A percentile compares a stretch with the other conserved stretches of the same genome.
These are phyloP conservation scores for Emmelina monodactyla DNA, from an alignment of 2,888 invertebrate species.

Conservation along the genomic window DNA sequence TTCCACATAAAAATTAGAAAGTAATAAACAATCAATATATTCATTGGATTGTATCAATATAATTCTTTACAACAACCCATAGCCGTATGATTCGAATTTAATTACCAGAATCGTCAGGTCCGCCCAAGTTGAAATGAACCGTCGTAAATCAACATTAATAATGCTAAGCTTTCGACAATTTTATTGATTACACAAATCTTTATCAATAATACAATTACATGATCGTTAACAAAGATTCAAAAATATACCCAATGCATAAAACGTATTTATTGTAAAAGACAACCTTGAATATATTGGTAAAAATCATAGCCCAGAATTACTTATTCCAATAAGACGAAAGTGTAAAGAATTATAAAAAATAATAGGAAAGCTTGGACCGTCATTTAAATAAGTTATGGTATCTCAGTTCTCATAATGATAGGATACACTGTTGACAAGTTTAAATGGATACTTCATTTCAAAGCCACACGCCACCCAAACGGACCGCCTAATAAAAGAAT, in stretches of 20 bases:
- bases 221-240: conserved; percentile 47
- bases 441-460: conserved; percentile 51
- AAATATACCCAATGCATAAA: conserved; percentile 20
- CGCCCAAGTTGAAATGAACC: conserved; percentile 40
- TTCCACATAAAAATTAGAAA: neutral
- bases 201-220: conserved; percentile 58
- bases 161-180: conserved; percentile 36
- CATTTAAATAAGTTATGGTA: too few species aligned
- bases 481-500: conserved; percentile 38
- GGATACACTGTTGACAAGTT: conserved; percentile 59
- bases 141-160: conserved; percentile 53
- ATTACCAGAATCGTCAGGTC: conserved; percentile 45
- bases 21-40: conserved; percentile 12
- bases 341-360: too few species aligned
- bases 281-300: too few species aligned
- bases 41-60: conserved; percentile 38
- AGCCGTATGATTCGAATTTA: conserved; percentile 49
- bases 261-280: too few species aligned
- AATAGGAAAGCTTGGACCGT: too few species aligned
- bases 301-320: too few species aligned
- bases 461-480: conserved; percentile 46
- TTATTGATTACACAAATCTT: conserved; percentile 52
- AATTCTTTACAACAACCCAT: conserved; percentile 34
- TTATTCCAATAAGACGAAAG: too few species aligned
- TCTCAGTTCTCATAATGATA: too few species aligned